phyloP scores from a whole-genome alignment of 23 tunicate species.

The Botrylloides violaceus region DNA sequence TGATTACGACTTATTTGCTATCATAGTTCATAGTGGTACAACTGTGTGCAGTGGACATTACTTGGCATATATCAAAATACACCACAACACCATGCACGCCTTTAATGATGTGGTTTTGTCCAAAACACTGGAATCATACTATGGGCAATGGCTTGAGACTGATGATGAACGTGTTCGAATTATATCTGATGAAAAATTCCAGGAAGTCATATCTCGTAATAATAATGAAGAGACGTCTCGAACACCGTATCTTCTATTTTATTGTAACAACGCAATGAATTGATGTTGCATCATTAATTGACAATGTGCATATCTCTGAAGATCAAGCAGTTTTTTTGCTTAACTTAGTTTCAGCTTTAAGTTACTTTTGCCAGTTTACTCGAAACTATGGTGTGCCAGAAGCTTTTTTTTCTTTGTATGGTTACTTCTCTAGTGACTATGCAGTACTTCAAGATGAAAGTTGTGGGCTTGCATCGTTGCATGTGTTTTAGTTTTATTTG shows the following conservation, averaged over 20 bases:
- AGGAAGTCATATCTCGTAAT: constrained; percentile 19
- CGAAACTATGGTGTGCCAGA: too few species aligned
- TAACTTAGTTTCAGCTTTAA: too few species aligned
- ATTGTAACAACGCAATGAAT: constrained; percentile 14
- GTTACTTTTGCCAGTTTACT: too few species aligned
- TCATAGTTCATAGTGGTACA: constrained; percentile 54
- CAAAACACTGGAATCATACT: background rate
- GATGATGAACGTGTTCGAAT: constrained; percentile 52
- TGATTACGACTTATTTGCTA: constrained; percentile 38
- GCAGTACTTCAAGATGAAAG: too few species aligned
- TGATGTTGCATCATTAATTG: too few species aligned
- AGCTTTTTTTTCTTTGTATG: too few species aligned
- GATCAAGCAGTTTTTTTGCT: too few species aligned
- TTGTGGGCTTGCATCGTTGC: too few species aligned
- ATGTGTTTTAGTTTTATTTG: too few species aligned
- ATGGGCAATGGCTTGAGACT: constrained; percentile 46
- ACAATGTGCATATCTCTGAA: too few species aligned
- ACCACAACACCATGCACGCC: background rate
- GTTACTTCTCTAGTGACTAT: too few species aligned
- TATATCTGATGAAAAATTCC: constrained; percentile 22
- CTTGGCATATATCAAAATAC: constrained; percentile 43
- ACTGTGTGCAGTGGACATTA: constrained; percentile 65
- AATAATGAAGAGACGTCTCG: constrained; percentile 26
- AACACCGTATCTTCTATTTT: constrained; percentile 65
- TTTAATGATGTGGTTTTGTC: background rate